Evolutionary conservation across 2,888 invertebrate species (phyloP).

Genomic region (Timema cristinae): DNA sequence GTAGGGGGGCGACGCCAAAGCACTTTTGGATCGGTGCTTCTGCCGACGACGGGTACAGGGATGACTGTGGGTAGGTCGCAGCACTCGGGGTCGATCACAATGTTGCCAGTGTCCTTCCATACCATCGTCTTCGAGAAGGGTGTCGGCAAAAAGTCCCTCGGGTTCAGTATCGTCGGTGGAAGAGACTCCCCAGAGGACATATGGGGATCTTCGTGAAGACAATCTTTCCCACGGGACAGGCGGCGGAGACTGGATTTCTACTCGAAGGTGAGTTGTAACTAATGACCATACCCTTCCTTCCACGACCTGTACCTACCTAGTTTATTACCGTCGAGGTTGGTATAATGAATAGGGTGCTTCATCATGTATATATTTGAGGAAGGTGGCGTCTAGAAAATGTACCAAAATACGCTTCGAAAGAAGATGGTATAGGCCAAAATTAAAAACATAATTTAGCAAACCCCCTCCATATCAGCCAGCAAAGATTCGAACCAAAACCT

Average conservation of each 20-base stretch:
- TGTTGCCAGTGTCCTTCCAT: conserved; percentile 29
- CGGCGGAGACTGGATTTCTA: conserved; percentile 54
- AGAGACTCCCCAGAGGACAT: conserved; percentile 55
- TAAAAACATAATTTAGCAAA: too few relatives aligned
- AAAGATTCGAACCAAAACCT: too few relatives aligned
- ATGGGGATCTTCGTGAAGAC: conserved; percentile 61
- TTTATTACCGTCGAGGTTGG: too few relatives aligned
- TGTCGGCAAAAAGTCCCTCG: conserved; percentile 54
- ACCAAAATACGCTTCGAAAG: too few relatives aligned
- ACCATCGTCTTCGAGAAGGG: conserved; percentile 49
- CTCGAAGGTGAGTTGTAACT: conserved; percentile 48
- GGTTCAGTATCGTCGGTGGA: conserved; percentile 62
- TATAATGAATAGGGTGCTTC: too few relatives aligned
- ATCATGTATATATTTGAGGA: too few relatives aligned
- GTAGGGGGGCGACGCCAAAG: too few relatives aligned
- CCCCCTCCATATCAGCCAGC: too few relatives aligned
- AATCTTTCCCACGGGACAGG: conserved; percentile 56
- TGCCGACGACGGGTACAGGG: neutral
- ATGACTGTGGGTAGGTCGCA: conserved; percentile 9
- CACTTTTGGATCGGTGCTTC: neutral
- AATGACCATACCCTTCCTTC: too few relatives aligned
- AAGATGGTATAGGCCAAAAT: too few relatives aligned
- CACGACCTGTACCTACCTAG: too few relatives aligned
- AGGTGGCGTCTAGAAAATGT: too few relatives aligned
- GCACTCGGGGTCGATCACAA: conserved; percentile 13